Conservation (phyloP, 2,113 vertebrate species). For the Mirza zaza region DNA sequence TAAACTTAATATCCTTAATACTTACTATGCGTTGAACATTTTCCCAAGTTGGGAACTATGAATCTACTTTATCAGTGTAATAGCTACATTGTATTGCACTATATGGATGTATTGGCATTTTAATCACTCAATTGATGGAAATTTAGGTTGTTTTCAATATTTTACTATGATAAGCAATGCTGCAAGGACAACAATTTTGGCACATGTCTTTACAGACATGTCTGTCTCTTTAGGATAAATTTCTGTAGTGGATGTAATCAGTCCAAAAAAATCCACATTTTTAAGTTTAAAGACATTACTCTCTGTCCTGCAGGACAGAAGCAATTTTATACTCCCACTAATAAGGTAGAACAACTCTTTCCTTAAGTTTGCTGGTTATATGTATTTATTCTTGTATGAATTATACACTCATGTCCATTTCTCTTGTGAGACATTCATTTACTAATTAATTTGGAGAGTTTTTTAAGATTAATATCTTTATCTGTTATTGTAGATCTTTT, state of each 20-base stretch:
- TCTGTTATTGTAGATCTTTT: constrained; percentile 1
- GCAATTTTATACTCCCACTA: neutral
- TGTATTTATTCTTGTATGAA: neutral
- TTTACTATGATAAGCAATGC: neutral
- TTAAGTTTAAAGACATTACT: constrained; percentile 10
- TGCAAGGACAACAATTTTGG: neutral
- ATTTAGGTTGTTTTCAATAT: neutral
- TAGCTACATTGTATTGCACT: neutral
- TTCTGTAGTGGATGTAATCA: neutral
- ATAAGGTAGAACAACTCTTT: neutral
- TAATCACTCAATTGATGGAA: neutral
- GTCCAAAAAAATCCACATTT: neutral
- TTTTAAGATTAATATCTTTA: neutral
- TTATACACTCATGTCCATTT: neutral
- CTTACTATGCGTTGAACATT: neutral
- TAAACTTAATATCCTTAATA: constrained; percentile 9
- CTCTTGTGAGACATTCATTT: neutral
- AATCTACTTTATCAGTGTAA: neutral
- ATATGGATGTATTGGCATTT: neutral
- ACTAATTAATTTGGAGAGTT: neutral
- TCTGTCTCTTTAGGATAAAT: constrained; percentile 2
- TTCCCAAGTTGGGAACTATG: neutral
- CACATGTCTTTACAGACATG: neutral
- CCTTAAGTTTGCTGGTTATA: neutral
- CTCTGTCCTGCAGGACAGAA: neutral